These are phyloP conservation scores for Dinocampus coccinellae DNA, from an alignment of 2,888 invertebrate species.

Conservation along the genomic window DNA sequence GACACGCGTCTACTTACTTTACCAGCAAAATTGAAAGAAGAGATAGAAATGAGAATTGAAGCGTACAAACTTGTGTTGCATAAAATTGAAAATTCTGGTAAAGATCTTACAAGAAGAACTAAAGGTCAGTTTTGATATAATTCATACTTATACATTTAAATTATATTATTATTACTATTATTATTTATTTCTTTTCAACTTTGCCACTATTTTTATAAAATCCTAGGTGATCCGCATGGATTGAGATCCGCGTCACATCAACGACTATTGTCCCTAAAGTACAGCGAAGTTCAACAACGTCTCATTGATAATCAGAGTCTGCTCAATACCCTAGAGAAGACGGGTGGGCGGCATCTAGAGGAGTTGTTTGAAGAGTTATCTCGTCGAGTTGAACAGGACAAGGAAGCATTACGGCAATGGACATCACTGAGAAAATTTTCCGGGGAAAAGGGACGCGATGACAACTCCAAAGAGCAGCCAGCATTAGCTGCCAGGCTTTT, in stretches of 20 bases:
- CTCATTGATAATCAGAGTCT: slow-evolving; percentile 93
- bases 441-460: slow-evolving; percentile 37
- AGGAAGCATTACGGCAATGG: slow-evolving; percentile 83
- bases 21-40: slow-evolving; percentile 85
- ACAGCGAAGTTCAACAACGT: slow-evolving; percentile 89
- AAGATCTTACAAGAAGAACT: slow-evolving; percentile 67
- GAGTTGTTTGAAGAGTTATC: slow-evolving; percentile 82
- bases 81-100: slow-evolving; percentile 77
- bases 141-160: slow-evolving; percentile 8
- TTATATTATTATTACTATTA: not conserved
- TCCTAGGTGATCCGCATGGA: slow-evolving; percentile 57
- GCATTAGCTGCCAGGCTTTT: slow-evolving; percentile 76
- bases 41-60: slow-evolving; percentile 86
- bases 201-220: not conserved
- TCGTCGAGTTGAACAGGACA: slow-evolving; percentile 89
- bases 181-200: not conserved
- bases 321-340: slow-evolving; percentile 85
- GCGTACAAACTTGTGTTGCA: slow-evolving; percentile 89
- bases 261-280: slow-evolving; percentile 84
- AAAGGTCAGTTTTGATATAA: slow-evolving; percentile 43
- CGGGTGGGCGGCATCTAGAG: slow-evolving; percentile 76
- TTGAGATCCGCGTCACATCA: slow-evolving; percentile 82
- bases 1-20: slow-evolving; percentile 76
- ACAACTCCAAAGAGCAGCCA: slow-evolving; percentile 54
- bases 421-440: slow-evolving; percentile 72